Evolutionary conservation across 2,888 invertebrate species (phyloP).

Genomic region (Drosophila borborema): DNA sequence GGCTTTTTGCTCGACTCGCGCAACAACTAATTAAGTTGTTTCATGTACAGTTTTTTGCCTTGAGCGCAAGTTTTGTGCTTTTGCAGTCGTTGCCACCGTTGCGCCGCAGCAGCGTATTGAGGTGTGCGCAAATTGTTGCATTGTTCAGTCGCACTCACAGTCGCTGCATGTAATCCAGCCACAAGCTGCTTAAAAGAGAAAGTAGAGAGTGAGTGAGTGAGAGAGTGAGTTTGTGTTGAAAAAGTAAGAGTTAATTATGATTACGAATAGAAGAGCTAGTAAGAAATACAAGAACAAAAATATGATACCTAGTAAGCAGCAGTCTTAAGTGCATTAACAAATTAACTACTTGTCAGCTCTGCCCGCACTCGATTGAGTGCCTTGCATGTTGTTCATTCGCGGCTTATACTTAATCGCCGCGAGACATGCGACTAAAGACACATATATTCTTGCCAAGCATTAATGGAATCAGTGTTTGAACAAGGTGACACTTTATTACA

Average conservation of each 20-base stretch:
- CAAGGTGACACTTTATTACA: background rate
- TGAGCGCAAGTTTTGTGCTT: conserved; percentile 68
- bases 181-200: conserved; percentile 27
- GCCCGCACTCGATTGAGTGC: background rate
- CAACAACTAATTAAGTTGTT: conserved; percentile 81
- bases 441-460: background rate
- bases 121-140: conserved; percentile 72
- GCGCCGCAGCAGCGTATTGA: conserved; percentile 53
- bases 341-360: conserved; percentile 18
- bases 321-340: conserved; percentile 33
- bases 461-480: background rate
- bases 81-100: conserved; percentile 45
- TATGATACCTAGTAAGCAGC: background rate
- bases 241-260: conserved; percentile 58
- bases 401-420: background rate
- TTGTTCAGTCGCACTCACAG: conserved; percentile 54
- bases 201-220: conserved; percentile 1
- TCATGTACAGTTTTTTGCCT: conserved; percentile 74
- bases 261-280: conserved; percentile 2
- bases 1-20: conserved; percentile 49
- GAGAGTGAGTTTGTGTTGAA: conserved; percentile 4
- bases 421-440: conserved; percentile 1
- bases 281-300: background rate
- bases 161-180: conserved; percentile 34
- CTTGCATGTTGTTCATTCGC: background rate